Base-by-base conservation (phyloP, 2,888 invertebrate genomes). In the Notocelia uddmanniana region DNA sequence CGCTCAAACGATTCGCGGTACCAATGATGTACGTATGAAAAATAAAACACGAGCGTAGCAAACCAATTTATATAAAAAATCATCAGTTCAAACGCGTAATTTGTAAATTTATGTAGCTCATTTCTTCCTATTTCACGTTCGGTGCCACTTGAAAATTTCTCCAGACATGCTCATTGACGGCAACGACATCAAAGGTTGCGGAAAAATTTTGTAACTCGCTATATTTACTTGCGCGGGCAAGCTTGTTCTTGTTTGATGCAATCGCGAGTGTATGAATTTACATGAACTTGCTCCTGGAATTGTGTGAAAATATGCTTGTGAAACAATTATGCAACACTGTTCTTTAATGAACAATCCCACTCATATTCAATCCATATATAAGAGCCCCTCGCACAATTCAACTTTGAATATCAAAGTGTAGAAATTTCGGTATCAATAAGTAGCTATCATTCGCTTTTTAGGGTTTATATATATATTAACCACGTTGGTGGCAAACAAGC, bases 121-220 rank as follows among this genome's bases (percentile, higher is more conserved):
- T 71, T 71, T 71, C 54, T 23, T 34, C 66, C 50, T 58, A 59
- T 66, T 66, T 58, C 58, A 59, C 52, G 58, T 64, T 64, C 19
- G 70, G 26, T 59, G 64, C 64, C 59, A 66, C 52, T 70, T 58
- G 64, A 58, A 64, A 70, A 70, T 64, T 52, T 58, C 70, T 66
- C 41, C 34, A 67, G 66, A 54, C 60, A 66, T 54, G 13, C 37
- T 64, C 60, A 71, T 66, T 60, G 71, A 67, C 71, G 60, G 52
- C 60, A 10, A 34, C 45, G 52, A 59, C 71, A 59, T 71, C 71
- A 71, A 71, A 71, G 66, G 66, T 67, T 37, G 45, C 31, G 26
- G 60, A 55, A 63, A 60, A 71, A 71, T 67, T 54, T 55, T 45
- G 71, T 60, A 60, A 54, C 71, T 45, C 19, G n/a, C 57, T 41